Percentiles rank a stretch among this genome's conserved stretches.
Evolutionary conservation across 2,888 invertebrate species (phyloP).

Genomic region (Eurois occulta): DNA sequence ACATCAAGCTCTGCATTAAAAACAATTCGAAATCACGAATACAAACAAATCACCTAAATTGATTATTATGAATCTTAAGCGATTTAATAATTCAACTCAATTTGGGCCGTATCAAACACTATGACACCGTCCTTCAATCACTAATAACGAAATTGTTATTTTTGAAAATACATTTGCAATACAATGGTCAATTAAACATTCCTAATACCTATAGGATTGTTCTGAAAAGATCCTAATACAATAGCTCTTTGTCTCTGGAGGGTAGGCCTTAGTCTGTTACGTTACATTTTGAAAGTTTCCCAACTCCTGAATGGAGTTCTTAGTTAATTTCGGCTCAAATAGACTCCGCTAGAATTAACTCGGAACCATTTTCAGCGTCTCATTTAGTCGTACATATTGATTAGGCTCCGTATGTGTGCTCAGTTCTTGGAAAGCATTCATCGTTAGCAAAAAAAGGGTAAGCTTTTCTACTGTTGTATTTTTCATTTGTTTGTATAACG

Average conservation of each 20-base stretch:
- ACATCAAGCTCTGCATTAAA: background rate
- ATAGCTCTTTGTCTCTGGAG: conserved; percentile 79
- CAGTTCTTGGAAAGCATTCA: conserved; percentile 1
- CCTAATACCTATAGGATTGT: conserved; percentile 75
- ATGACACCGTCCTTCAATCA: conserved; percentile 20
- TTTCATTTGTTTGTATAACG: background rate
- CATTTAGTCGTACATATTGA: conserved; percentile 56
- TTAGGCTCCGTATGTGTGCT: conserved; percentile 23
- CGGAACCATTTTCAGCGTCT: conserved; percentile 52
- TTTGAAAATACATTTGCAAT: conserved; percentile 47
- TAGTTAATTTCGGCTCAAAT: conserved; percentile 83
- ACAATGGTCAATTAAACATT: conserved; percentile 71
- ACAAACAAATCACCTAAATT: conserved; percentile 14
- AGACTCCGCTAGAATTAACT: conserved; percentile 71
- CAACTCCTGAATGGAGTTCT: conserved; percentile 83
- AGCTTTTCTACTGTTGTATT: background rate
- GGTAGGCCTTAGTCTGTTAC: conserved; percentile 77
- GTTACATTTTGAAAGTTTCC: conserved; percentile 80
- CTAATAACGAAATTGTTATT: conserved; percentile 34
- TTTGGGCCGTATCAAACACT: conserved; percentile 20
- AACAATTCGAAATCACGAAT: background rate
- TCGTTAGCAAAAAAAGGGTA: background rate
- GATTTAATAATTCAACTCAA: conserved; percentile 16
- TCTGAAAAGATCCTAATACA: conserved; percentile 69
- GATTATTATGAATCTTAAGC: conserved; percentile 13